A percentile compares a stretch with the other conserved stretches of the same genome.
Evolutionary conservation across 2,888 invertebrate genomes (phyloP).

Genomic region (Aleiodes leptofemur): DNA sequence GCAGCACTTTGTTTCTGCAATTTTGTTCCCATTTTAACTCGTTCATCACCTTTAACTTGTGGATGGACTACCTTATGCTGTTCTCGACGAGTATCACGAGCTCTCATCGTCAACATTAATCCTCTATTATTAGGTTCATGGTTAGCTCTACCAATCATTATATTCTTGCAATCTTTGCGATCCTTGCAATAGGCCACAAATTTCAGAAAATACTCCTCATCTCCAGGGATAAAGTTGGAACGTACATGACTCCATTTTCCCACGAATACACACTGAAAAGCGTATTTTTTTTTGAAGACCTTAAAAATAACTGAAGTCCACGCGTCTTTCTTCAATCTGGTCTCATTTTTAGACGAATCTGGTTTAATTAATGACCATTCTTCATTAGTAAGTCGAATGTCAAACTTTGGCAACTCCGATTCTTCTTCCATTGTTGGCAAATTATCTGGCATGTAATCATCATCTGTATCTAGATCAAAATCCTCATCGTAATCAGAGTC

Average conservation of each 20-base stretch:
- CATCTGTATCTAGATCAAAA: too few relatives aligned
- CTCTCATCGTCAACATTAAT: slow-evolving; percentile 7
- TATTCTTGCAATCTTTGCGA: neutral
- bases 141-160: neutral
- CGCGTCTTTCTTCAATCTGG: too few relatives aligned
- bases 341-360: too few relatives aligned
- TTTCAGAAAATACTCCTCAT: slow-evolving; percentile 27
- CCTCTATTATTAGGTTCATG: slow-evolving; percentile 17
- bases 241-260: slow-evolving; percentile 34
- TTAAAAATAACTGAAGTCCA: neutral
- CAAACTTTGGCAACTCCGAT: too few relatives aligned
- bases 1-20: slow-evolving; percentile 35
- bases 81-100: slow-evolving; percentile 36
- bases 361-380: too few relatives aligned
- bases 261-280: slow-evolving; percentile 32
- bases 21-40: slow-evolving; percentile 28
- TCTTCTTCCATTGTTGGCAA: too few relatives aligned
- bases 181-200: neutral
- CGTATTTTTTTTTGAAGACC: too few relatives aligned
- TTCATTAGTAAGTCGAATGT: too few relatives aligned
- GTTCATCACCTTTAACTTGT: slow-evolving; percentile 24
- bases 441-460: too few relatives aligned
- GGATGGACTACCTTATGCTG: neutral
- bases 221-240: neutral
- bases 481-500: too few relatives aligned